Conservation (phyloP, 2,797 vertebrate species). For the Rhinichthys osculus region DNA sequence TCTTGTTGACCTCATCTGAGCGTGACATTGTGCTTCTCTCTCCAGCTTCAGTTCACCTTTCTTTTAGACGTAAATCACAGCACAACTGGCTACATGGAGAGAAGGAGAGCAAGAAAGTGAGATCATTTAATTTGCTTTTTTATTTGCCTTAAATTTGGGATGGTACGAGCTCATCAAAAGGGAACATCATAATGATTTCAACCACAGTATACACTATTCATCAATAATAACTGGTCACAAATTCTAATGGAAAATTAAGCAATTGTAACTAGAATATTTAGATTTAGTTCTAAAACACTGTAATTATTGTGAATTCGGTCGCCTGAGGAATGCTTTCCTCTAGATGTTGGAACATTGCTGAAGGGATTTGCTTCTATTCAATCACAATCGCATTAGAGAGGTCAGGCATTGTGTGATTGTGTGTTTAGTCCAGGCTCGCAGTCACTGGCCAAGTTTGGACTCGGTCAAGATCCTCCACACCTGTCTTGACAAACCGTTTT, state of each 20-base stretch:
- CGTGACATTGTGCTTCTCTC: conserved; percentile 79
- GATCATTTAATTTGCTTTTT: neutral
- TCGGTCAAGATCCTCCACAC: neutral
- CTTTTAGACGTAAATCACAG: conserved; percentile 51
- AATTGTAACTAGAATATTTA: neutral
- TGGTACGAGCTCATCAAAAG: neutral
- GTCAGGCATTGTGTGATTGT: conserved; percentile 8
- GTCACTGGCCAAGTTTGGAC: neutral
- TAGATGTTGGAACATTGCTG: neutral
- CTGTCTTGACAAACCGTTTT: neutral
- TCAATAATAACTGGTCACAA: neutral
- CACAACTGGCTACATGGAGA: conserved; percentile 48
- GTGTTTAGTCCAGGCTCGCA: neutral
- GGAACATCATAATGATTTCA: neutral
- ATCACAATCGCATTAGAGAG: conserved; percentile 16
- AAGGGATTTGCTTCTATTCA: conserved; percentile 12
- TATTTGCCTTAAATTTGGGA: neutral
- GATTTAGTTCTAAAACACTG: neutral
- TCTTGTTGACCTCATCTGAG: conserved; percentile 88
- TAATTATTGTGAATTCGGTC: neutral
- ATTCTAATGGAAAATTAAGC: neutral
- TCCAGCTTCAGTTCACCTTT: conserved; percentile 4
- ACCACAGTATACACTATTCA: neutral
- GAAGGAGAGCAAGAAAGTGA: conserved; percentile 5
- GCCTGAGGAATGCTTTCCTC: conserved; percentile 2